phyloP scores from a whole-genome alignment of 2,888 invertebrate genomes.

The Sympetrum striolatum region DNA sequence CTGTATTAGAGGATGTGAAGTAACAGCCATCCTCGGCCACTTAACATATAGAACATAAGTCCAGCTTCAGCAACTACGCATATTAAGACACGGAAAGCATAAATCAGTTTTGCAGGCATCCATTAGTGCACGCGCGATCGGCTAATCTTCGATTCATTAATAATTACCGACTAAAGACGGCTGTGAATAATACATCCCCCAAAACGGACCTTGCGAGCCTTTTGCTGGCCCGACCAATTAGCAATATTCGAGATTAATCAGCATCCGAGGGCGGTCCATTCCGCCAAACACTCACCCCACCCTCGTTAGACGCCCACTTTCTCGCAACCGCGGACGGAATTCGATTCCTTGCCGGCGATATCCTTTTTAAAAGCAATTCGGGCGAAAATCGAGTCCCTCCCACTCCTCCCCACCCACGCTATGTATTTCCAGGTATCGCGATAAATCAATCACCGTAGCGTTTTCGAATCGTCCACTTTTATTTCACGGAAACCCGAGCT shows the following conservation, averaged over 20 bases:
- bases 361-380: conserved; percentile 11
- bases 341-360: background rate
- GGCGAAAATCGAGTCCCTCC: background rate
- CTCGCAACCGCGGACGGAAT: conserved; percentile 6
- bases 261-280: background rate
- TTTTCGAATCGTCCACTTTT: background rate
- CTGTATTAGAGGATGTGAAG: no score
- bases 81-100: no score
- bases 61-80: no score
- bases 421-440: background rate
- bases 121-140: no score
- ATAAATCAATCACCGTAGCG: background rate
- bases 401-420: background rate
- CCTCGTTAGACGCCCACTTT: conserved; percentile 13
- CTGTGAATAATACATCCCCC: no score
- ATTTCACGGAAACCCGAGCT: background rate
- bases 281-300: background rate
- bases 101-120: no score
- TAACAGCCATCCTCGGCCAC: no score
- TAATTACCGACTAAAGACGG: no score
- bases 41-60: no score
- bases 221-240: no score
- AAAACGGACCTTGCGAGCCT: no score
- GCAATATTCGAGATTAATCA: background rate
- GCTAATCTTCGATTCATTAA: no score